Conservation (phyloP, 2,113 vertebrate species). For the Gopherus evgoodei region DNA sequence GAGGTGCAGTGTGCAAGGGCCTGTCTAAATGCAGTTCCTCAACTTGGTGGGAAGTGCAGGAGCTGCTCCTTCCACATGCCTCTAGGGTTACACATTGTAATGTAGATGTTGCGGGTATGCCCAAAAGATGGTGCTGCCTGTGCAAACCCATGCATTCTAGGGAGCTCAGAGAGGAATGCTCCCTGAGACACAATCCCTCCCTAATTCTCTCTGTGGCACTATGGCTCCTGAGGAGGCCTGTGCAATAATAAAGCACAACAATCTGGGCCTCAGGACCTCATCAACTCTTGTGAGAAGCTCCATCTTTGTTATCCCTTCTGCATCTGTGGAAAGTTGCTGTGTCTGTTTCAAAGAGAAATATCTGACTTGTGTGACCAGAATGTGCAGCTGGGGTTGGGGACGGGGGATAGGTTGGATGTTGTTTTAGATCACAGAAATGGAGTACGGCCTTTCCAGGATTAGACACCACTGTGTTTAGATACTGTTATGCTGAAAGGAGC, state of each 20-base stretch:
- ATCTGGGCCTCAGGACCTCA: constrained; percentile 37
- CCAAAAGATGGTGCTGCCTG: constrained; percentile 5
- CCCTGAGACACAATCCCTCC: constrained; percentile 60
- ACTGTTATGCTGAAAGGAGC: background rate
- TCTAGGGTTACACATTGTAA: background rate
- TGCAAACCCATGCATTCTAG: constrained; percentile 7
- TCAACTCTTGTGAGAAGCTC: background rate
- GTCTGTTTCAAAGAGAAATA: background rate
- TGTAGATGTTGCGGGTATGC: constrained; percentile 10
- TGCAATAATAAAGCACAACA: constrained; percentile 65
- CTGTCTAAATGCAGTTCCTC: background rate
- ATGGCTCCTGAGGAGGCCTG: constrained; percentile 34
- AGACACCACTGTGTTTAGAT: background rate
- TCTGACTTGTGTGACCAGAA: background rate
- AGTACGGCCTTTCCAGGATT: rapidly evolving
- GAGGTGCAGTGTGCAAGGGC: constrained; percentile 1
- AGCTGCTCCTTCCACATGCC: background rate
- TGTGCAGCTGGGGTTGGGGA: background rate
- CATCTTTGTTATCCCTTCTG: constrained; percentile 37
- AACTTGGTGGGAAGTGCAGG: rapidly evolving
- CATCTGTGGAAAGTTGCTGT: background rate
- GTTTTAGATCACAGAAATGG: background rate
- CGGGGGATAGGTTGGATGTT: rapidly evolving
- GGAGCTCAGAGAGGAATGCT: constrained; percentile 27
- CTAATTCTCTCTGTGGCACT: constrained; percentile 43